Evolutionary conservation across 1,140 invertebrate species (phyloP), one percentile per base, ranked within the genome.

Genomic region (Megalopta genalis): DNA sequence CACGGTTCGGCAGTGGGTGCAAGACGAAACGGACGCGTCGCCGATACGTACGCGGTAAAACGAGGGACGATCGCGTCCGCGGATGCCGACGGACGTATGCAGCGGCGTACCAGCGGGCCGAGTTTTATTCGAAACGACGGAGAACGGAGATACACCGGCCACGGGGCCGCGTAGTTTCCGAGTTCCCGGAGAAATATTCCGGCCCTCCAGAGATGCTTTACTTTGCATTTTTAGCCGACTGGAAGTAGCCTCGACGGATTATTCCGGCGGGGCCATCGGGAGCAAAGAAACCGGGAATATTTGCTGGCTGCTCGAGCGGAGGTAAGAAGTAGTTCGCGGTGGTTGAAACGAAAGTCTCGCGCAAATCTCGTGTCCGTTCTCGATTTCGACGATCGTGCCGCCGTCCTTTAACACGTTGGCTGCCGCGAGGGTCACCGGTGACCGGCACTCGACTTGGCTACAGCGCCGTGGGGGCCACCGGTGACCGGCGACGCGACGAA

Each of bases 211-310:
- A 73, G 77, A 73, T 62, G 52, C 32, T 78, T 78, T 78, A 78
- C 46, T 72, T 78, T 72, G 60, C 60, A 78, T 63, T 78, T 78
- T 78, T 57, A 37, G 60, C 23, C n/a, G 23, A 18, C 49, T 65
- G 46, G 59, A 73, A 65, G 39, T 66, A 79, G 52, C 62, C 70
- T 73, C 73, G 77, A 73, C 60, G 70, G 70, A 79, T 73, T 79
- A 79, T 25, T 73, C 77, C 68, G 16, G 49, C n/a, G 77, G 69
- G 77, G 52, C n/a, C 16, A 4, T 25, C 1, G 16, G 16, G 27
- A 4, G 49, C 27, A 63, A 78, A 63, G 69, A 64, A 57, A 54
- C 52, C 14, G 12, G 49, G 14, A 21, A 66, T 78, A 72, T 78
- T 59, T 57, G 62, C 63, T 23, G 49, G 46, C 23, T 25, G 39